These are phyloP conservation scores for Stomatorhinus walkeri DNA, from an alignment of 2,797 vertebrate species.

Conservation along the genomic window DNA sequence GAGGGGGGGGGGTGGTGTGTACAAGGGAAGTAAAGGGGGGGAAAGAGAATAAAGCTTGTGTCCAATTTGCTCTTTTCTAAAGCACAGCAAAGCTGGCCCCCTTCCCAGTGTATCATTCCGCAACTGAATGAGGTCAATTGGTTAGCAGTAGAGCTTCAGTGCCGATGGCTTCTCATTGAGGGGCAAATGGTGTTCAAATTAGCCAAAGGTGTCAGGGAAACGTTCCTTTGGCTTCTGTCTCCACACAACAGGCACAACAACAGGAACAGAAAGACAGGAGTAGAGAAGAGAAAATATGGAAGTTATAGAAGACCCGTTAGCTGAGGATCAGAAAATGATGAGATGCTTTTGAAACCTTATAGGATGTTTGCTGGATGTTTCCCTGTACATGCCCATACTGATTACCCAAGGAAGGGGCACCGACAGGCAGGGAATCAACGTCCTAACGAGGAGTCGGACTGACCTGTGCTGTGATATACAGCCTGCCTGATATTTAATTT, in stretches of 20 bases:
- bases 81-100: conserved; percentile 63
- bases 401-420: background rate
- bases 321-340: background rate
- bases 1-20: conserved; percentile 25
- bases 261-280: conserved; percentile 35
- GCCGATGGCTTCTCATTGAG: conserved; percentile 63
- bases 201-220: conserved; percentile 60
- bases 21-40: conserved; percentile 46
- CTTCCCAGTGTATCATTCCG: conserved; percentile 67
- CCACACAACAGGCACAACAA: conserved; percentile 60
- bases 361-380: background rate
- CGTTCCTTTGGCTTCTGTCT: conserved; percentile 50
- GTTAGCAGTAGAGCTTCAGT: conserved; percentile 59
- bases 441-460: background rate
- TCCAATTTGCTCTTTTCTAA: conserved; percentile 72
- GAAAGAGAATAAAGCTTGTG: conserved; percentile 55
- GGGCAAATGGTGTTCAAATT: conserved; percentile 71
- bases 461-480: background rate
- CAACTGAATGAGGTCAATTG: conserved; percentile 66
- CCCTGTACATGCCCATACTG: background rate
- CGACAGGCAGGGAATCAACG: background rate
- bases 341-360: background rate
- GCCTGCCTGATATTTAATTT: background rate
- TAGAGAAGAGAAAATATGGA: conserved; percentile 22
- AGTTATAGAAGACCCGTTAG: background rate